These are phyloP conservation scores for Thalassoma bifasciatum DNA, from an alignment of 2,113 vertebrate species.

Conservation along the genomic window DNA sequence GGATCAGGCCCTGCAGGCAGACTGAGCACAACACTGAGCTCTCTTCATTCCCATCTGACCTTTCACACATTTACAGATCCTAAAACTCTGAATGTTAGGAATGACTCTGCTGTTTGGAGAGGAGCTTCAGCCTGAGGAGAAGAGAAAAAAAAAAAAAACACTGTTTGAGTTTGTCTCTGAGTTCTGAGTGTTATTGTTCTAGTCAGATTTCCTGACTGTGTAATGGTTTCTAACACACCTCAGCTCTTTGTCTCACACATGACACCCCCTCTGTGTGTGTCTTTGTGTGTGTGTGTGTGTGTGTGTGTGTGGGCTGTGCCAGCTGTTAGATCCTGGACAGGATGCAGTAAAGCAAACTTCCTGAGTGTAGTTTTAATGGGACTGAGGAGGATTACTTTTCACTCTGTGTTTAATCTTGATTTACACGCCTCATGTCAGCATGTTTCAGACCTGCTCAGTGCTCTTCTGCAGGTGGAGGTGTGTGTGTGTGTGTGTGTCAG, in stretches of 20 bases:
- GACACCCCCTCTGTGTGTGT: slow-evolving; percentile 22
- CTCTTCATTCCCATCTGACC: slow-evolving; percentile 12
- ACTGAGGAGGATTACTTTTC: slow-evolving; percentile 27
- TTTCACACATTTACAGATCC: slow-evolving; percentile 17
- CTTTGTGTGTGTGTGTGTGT: background rate
- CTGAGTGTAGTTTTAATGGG: slow-evolving; percentile 53
- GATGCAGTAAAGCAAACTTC: slow-evolving; percentile 72
- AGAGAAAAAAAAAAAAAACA: too few relatives aligned
- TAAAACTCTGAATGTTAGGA: background rate
- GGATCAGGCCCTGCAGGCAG: background rate
- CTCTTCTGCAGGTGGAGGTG: background rate
- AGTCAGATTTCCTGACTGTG: slow-evolving; percentile 23
- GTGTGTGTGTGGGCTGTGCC: background rate
- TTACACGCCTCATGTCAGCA: too few relatives aligned
- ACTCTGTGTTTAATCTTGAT: background rate
- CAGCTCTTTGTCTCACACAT: slow-evolving; percentile 36
- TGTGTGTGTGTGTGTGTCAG: slow-evolving; percentile 16
- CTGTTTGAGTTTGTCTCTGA: background rate
- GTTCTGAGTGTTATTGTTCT: background rate
- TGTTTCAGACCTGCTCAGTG: too few relatives aligned
- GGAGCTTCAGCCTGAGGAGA: too few relatives aligned
- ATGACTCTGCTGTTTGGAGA: background rate
- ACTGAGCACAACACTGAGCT: slow-evolving; percentile 7
- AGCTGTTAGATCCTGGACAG: slow-evolving; percentile 43
- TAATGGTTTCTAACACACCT: slow-evolving; percentile 29